Evolutionary conservation across 2,797 vertebrate genomes (phyloP).

Genomic region (Siniperca undulata): DNA sequence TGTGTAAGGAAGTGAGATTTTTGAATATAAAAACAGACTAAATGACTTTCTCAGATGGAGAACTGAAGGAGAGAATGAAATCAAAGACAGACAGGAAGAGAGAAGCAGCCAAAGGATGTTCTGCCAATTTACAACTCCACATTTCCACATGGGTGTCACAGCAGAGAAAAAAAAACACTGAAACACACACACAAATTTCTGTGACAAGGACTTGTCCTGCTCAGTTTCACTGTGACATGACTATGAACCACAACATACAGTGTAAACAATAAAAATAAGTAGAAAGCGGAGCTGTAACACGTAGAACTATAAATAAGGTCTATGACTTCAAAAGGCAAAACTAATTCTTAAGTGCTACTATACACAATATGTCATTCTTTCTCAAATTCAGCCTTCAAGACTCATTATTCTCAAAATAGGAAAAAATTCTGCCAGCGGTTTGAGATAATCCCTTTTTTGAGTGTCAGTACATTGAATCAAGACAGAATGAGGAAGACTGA

Average conservation of each 20-base stretch:
- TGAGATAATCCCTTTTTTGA: neutral
- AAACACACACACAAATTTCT: neutral
- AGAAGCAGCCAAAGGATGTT: slow-evolving; percentile 68
- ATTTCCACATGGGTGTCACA: slow-evolving; percentile 43
- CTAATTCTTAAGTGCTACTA: neutral
- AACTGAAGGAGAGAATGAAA: slow-evolving; percentile 47
- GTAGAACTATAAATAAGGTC: neutral
- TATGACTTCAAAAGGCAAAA: neutral
- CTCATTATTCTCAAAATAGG: neutral
- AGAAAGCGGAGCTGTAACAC: neutral
- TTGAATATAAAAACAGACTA: neutral
- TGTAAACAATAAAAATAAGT: neutral
- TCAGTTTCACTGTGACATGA: neutral
- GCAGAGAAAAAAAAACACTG: neutral
- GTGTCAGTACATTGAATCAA: neutral
- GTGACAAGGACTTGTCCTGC: neutral
- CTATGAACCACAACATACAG: neutral
- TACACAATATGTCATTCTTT: neutral
- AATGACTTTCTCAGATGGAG: slow-evolving; percentile 28
- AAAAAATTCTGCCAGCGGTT: neutral
- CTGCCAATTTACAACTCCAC: slow-evolving; percentile 61
- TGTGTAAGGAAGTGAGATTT: neutral
- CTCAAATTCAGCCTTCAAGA: slow-evolving; percentile 8
- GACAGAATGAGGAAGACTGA: neutral
- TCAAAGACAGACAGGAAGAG: slow-evolving; percentile 47